phyloP scores from a whole-genome alignment of 2,113 vertebrate species.

The Neogale vison region DNA sequence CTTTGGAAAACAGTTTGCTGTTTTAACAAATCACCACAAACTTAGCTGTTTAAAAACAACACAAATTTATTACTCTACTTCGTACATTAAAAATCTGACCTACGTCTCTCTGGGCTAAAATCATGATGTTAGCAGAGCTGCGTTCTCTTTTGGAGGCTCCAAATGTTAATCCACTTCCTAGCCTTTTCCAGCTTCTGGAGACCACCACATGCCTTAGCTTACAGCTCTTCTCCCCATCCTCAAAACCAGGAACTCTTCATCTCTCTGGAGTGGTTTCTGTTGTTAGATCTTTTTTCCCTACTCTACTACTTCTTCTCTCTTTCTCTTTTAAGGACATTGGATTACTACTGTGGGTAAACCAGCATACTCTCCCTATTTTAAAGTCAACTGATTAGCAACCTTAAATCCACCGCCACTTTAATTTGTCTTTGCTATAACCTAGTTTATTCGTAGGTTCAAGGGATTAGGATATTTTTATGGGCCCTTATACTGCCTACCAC shows the following conservation, averaged over 20 bases:
- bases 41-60: conserved; percentile 7
- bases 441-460: conserved; percentile 20
- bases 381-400: conserved; percentile 14
- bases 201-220: background rate
- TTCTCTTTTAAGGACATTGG: background rate
- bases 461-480: background rate
- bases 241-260: background rate
- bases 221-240: background rate
- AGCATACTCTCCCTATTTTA: background rate
- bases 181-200: background rate
- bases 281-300: background rate
- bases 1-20: background rate
- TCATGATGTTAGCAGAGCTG: background rate
- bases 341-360: background rate
- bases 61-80: background rate
- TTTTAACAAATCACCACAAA: background rate
- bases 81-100: background rate
- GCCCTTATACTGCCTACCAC: background rate
- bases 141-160: background rate
- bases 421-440: conserved; percentile 30
- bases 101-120: background rate
- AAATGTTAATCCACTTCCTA: background rate
- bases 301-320: background rate
- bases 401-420: conserved; percentile 6
- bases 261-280: background rate